Percentiles rank a stretch among this genome's conserved stretches.
phyloP scores from a whole-genome alignment of 2,888 invertebrate species.

The Saturnia japonica region DNA sequence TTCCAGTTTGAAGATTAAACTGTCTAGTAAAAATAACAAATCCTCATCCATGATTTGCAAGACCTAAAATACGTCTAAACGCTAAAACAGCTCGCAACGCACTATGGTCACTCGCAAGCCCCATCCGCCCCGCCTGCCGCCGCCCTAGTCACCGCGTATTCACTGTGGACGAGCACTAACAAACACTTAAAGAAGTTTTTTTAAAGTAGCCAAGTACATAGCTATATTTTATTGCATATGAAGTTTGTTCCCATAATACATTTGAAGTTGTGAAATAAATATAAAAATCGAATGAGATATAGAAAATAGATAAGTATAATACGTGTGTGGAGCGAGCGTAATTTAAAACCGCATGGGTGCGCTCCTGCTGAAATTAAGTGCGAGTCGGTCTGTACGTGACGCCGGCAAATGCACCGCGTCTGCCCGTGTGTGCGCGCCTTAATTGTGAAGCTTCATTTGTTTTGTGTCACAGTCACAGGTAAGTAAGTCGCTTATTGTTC shows the following conservation, averaged over 20 bases:
- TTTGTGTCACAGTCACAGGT: constrained; percentile 45
- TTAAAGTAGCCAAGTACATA: no score
- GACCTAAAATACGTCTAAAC: no score
- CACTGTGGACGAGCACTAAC: no score
- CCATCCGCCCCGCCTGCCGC: no score
- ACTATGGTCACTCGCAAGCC: no score
- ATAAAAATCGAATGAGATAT: not conserved
- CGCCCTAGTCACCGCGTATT: no score
- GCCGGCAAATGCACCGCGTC: constrained; percentile 75
- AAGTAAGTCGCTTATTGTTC: constrained; percentile 18
- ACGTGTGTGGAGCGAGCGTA: constrained; percentile 56
- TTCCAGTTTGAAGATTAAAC: no score
- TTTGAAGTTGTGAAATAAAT: not conserved
- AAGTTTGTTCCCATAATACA: not conserved
- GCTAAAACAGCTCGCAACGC: no score
- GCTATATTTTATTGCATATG: no score
- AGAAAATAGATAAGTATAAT: not conserved
- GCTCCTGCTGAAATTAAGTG: constrained; percentile 75
- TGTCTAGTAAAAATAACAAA: no score
- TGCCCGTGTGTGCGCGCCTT: constrained; percentile 70
- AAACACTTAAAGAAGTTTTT: no score
- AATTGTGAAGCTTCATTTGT: constrained; percentile 75
- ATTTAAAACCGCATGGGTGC: constrained; percentile 74
- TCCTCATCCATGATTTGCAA: no score
- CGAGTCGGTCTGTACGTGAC: constrained; percentile 75